Conservation (phyloP, 2,113 vertebrate genomes). For the Condylura cristata region DNA sequence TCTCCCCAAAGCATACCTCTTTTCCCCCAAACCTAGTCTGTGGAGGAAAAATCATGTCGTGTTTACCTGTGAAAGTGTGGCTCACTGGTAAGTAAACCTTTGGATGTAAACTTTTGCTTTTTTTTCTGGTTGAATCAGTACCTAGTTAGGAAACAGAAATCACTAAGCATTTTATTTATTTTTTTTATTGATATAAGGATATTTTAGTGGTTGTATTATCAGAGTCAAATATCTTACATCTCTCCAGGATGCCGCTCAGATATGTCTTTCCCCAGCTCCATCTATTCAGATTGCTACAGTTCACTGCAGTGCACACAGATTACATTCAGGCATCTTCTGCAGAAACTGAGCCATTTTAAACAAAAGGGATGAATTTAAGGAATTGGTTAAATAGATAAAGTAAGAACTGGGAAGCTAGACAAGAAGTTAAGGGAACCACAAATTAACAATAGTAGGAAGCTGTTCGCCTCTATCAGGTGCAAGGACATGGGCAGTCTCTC, state of each 20-base stretch:
- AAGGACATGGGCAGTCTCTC: background rate
- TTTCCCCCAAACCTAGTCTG: background rate
- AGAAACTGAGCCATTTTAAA: constrained; percentile 92
- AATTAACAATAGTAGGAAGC: background rate
- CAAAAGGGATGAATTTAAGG: background rate
- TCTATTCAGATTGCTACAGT: constrained; percentile 95
- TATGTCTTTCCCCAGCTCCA: constrained; percentile 93
- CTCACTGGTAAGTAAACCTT: background rate
- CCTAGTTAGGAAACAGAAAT: background rate
- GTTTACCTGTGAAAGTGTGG: background rate
- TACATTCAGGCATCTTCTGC: constrained; percentile 93
- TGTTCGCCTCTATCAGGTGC: background rate
- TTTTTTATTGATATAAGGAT: background rate
- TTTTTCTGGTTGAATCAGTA: background rate
- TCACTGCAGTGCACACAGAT: constrained; percentile 98
- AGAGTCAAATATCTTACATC: background rate
- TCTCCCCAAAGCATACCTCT: background rate
- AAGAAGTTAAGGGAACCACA: background rate
- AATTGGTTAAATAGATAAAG: background rate
- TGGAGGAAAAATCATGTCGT: background rate
- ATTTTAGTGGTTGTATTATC: background rate
- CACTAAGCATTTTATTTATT: too few relatives aligned
- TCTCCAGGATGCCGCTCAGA: constrained; percentile 93
- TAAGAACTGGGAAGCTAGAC: background rate
- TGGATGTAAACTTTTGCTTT: background rate